phyloP scores from a whole-genome alignment of 2,113 vertebrate genomes.

The Centrocercus urophasianus region DNA sequence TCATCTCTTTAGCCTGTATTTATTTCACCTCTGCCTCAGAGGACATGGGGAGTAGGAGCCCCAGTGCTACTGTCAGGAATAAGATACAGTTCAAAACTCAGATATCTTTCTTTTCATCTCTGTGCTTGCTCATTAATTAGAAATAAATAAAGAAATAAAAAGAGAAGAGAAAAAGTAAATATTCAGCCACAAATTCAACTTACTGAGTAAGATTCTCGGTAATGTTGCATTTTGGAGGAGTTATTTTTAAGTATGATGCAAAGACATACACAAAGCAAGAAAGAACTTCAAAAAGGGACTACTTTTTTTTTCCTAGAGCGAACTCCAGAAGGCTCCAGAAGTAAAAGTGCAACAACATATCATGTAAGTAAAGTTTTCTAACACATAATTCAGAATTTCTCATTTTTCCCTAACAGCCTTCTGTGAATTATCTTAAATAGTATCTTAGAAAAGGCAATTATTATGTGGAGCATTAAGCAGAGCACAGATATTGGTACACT shows the following conservation, averaged over 20 bases:
- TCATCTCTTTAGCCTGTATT: not conserved
- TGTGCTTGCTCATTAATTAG: not conserved
- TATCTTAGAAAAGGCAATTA: slow-evolving; percentile 48
- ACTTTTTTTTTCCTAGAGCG: not conserved
- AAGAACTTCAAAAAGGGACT: not conserved
- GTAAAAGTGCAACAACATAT: not conserved
- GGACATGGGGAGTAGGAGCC: not conserved
- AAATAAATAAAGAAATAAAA: not conserved
- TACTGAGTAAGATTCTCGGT: not conserved
- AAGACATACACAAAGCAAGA: not conserved
- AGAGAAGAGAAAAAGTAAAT: not conserved
- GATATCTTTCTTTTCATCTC: not conserved
- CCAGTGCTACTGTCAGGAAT: not conserved
- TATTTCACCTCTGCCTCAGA: not conserved
- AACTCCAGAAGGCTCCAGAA: not conserved
- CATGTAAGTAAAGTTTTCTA: slow-evolving; percentile 15
- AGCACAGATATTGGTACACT: slow-evolving; percentile 32
- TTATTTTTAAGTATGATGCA: not conserved
- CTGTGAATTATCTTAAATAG: slow-evolving; percentile 35
- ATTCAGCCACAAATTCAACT: not conserved
- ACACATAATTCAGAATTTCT: slow-evolving; percentile 30
- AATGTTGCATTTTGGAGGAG: not conserved
- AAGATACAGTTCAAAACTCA: not conserved
- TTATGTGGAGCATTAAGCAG: slow-evolving; percentile 15
- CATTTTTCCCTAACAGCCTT: slow-evolving; percentile 28